Evolutionary conservation across 2,797 vertebrate genomes (phyloP).

Genomic region (Megalops cyprinoides): DNA sequence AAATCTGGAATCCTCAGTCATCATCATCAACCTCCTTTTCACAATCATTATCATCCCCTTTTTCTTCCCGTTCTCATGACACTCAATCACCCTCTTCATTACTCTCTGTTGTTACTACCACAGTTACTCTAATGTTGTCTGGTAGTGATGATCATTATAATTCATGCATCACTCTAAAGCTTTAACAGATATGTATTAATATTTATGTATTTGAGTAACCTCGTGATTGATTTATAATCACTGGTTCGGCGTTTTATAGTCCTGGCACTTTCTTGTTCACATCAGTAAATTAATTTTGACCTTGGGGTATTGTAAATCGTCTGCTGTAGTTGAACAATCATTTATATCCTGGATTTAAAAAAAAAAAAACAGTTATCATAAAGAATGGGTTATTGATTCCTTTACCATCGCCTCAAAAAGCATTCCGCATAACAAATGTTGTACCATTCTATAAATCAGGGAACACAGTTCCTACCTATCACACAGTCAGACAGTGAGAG

Average conservation of each 20-base stretch:
- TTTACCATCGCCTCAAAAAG: conserved; percentile 68
- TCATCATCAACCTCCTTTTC: not conserved
- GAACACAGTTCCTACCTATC: conserved; percentile 32
- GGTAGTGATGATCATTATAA: conserved; percentile 66
- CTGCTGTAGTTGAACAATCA: conserved; percentile 49
- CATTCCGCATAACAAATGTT: conserved; percentile 73
- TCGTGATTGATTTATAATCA: conserved; percentile 64
- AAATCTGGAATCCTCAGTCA: no score
- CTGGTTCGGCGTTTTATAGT: conserved; percentile 60
- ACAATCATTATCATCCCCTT: not conserved
- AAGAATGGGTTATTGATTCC: conserved; percentile 76
- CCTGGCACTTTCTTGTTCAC: conserved; percentile 61
- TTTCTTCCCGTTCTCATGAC: conserved; percentile 24
- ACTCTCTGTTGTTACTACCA: conserved; percentile 48
- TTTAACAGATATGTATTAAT: conserved; percentile 66
- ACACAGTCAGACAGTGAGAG: not conserved
- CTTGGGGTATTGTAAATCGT: conserved; percentile 60
- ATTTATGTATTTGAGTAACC: conserved; percentile 64
- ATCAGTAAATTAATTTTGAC: conserved; percentile 77
- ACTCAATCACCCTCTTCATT: conserved; percentile 50
- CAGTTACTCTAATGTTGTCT: conserved; percentile 46
- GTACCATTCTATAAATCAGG: conserved; percentile 65
- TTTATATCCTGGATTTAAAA: conserved; percentile 62
- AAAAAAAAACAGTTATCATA: conserved; percentile 70
- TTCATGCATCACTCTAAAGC: conserved; percentile 62